Evolutionary conservation across 2,888 invertebrate species (phyloP).

Genomic region (Leptinotarsa rubiginosa): DNA sequence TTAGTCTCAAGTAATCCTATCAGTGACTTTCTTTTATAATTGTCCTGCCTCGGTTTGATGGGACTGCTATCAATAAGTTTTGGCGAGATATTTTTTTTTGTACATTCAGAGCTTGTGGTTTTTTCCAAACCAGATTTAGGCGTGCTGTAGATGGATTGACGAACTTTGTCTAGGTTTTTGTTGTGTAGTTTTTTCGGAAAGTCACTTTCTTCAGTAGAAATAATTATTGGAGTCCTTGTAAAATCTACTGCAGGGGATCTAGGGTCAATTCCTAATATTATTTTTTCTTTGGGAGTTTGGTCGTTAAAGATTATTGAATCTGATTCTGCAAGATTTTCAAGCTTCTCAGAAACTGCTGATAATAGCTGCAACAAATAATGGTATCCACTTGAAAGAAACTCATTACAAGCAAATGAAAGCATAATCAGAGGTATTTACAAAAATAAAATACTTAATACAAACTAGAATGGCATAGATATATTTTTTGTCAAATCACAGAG

Average conservation of each 20-base stretch:
- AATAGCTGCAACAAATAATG: constrained; percentile 42
- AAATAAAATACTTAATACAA: neutral
- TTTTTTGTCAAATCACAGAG: too few species aligned
- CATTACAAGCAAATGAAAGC: too few species aligned
- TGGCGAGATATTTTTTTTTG: constrained; percentile 62
- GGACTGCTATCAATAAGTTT: constrained; percentile 61
- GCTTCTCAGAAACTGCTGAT: constrained; percentile 42
- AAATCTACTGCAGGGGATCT: constrained; percentile 73
- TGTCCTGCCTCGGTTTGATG: constrained; percentile 57
- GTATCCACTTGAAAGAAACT: neutral
- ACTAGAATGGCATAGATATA: neutral
- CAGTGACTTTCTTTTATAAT: constrained; percentile 64
- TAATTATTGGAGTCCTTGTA: constrained; percentile 71
- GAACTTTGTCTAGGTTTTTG: constrained; percentile 61
- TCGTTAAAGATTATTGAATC: constrained; percentile 22
- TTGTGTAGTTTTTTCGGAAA: constrained; percentile 55
- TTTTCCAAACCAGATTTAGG: constrained; percentile 55
- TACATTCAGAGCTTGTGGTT: neutral
- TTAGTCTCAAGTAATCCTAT: constrained; percentile 72
- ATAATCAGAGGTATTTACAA: neutral
- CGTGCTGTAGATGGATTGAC: constrained; percentile 53
- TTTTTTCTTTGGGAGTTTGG: constrained; percentile 36
- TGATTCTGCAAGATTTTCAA: constrained; percentile 33
- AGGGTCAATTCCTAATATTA: constrained; percentile 64
- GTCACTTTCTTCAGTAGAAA: constrained; percentile 46